These are phyloP conservation scores for Metellina segmentata DNA, from an alignment of 2,888 invertebrate genomes.

Conservation along the genomic window DNA sequence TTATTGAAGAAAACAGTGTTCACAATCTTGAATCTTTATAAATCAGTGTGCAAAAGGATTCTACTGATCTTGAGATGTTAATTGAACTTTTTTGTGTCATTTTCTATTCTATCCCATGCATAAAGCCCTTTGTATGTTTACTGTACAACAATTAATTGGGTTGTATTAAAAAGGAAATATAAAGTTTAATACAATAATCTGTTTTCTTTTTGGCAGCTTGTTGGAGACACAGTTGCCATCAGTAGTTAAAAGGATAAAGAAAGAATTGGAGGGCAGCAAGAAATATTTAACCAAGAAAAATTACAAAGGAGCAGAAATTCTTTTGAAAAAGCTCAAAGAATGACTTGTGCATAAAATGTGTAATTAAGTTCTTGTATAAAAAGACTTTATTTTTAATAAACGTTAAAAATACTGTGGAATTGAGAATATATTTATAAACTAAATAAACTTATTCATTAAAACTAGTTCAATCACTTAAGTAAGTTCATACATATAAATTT, in stretches of 20 bases:
- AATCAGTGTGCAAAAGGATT: no score
- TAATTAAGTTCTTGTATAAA: conserved; percentile 14
- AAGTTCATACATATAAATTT: no score
- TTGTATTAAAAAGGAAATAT: no score
- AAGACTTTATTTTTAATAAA: not conserved
- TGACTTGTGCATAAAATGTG: not conserved
- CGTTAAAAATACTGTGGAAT: not conserved
- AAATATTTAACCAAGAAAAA: conserved; percentile 42
- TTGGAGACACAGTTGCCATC: conserved; percentile 69
- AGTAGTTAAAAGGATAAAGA: conserved; percentile 64
- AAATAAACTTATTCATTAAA: not conserved
- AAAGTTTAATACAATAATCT: not conserved
- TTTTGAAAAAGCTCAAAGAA: conserved; percentile 59
- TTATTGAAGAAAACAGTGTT: no score
- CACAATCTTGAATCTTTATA: no score
- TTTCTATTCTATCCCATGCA: no score
- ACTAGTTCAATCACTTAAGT: no score
- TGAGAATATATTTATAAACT: not conserved
- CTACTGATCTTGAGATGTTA: no score
- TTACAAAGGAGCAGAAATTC: conserved; percentile 64
- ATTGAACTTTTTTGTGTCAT: no score
- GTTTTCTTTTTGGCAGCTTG: conserved; percentile 48
- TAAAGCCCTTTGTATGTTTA: no score
- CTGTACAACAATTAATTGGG: no score
- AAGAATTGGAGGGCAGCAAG: conserved; percentile 61